These are phyloP conservation scores for Sitophilus oryzae DNA, from an alignment of 1,140 invertebrate species.

Conservation along the genomic window DNA sequence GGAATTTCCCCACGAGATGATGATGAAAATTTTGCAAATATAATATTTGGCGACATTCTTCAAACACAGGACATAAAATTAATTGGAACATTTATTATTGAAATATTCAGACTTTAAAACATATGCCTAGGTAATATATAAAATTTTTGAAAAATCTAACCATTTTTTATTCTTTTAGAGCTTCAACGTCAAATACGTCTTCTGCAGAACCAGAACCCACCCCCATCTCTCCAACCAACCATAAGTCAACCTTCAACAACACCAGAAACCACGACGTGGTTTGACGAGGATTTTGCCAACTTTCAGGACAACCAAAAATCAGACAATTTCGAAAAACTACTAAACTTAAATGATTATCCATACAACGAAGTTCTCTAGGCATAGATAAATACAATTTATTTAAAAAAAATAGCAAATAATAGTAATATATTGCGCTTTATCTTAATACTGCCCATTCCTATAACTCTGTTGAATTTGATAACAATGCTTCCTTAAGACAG, in stretches of 20 bases:
- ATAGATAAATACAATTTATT: no score
- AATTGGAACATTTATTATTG: no score
- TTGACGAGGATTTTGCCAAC: conserved; percentile 13
- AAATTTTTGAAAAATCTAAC: not conserved
- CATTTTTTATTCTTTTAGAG: conserved; percentile 9
- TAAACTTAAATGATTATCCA: conserved; percentile 3
- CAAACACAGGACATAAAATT: no score
- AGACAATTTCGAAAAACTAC: conserved; percentile 7
- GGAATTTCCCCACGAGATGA: no score
- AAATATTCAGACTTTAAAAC: no score
- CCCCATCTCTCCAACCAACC: not conserved
- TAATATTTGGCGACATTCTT: no score
- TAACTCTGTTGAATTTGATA: no score
- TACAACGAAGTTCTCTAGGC: conserved; percentile 1
- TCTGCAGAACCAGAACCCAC: conserved; percentile 6
- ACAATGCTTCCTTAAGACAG: no score
- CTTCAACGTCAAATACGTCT: conserved; percentile 16
- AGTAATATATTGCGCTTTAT: not conserved
- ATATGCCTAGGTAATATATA: no score
- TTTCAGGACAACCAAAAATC: conserved; percentile 9
- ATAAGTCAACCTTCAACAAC: not conserved
- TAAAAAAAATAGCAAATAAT: no score
- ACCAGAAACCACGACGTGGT: conserved; percentile 1
- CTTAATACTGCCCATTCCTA: not conserved
- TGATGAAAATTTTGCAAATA: no score